Base-by-base conservation (phyloP, 2,113 vertebrate species). In the Euleptes europaea region DNA sequence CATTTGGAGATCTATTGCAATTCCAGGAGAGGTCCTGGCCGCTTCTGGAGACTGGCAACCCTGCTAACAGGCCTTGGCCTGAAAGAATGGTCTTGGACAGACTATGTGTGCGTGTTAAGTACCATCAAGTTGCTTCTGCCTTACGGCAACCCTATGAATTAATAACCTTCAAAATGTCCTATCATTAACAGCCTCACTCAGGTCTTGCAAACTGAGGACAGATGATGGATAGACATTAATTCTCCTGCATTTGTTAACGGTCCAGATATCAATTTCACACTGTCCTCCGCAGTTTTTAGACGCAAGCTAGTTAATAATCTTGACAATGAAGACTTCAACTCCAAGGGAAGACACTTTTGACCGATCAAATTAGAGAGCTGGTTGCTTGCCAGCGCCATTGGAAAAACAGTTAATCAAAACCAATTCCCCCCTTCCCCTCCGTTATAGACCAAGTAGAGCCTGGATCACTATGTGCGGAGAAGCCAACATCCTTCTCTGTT, bases 191-290 rank as follows among this genome's bases (percentile, higher is more conserved):
- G 54, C 54, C n/a, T n/a, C n/a, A n/a, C n/a, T n/a, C n/a, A n/a
- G n/a, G n/a, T n/a, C 21, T 57, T 57, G 54, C 54, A 57, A 23
- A 6, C 54, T 23, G 51, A 54, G 15, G 51, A 54, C 51, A 54
- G 51, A 54, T 14, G 15, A 54, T 17, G 14, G 1, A 84, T 40
- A 31, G 15, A 51, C 74, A 26, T 75, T 82, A 40, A 35, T 88
- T 85, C 63, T 69, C 31, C 57, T 49, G 75, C 51, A 47, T 83
- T 85, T 83, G 60, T 49, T 78, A 84, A 87, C 54, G 35, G n/a
- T 33, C 8, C 69, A 73, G 79, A 78, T 9, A 70, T 51, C 79
- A 60, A 84, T 75, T 81, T 80, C 60, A 85, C 47, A 70, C 42
- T 76, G 83, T 12, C 23, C 82, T 78, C 44, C 42, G 35, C 3